Base-by-base conservation (phyloP, 2,113 vertebrate species). In the Chaetodon auriga region DNA sequence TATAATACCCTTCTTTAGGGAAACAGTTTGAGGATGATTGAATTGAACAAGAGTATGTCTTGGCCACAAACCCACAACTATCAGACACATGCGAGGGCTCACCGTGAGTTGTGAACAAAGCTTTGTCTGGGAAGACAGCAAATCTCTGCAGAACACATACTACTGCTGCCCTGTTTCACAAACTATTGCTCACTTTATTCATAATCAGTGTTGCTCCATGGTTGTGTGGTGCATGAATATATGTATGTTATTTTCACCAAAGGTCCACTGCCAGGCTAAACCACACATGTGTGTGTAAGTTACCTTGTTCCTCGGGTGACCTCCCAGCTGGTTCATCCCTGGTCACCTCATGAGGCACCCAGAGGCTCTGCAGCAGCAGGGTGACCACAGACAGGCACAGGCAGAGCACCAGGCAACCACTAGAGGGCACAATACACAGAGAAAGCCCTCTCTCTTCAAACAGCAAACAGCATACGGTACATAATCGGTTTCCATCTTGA, bases 321-420 rank as follows among this genome's bases (percentile, higher is more conserved):
- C 84, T 91, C 43, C 91, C 90, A 16, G 81, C 80, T 61, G 82
- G 70, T 60, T 89, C 85, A 15, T 89, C 83, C 2, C 23, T 61
- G 43, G 83, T 68, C 21, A 77, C 78, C 76, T 94, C 92, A 6
- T 70, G 66, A 0, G 93, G 94, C 43, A 95, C 79, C 93, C 90
- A 94, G 53, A 95, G 85, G 73, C 84, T 92, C 89, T 95, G 94
- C 2, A 95, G 89, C 77, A 95, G 87, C 75, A 95, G 78, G 41
- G 91, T 92, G 66, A 92, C 30, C 64, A 87, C 66, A 25, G 92
- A 94, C 70, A 93, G 65, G 57, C 87, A 89, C 78, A 95, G 81
- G 35, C 93, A 94, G 46, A 95, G 78, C 86, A 94, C 68, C 83
- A 95, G 78, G 71, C 93, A 95, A 19, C 94, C 92, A 75, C 94